A percentile compares a stretch with the other conserved stretches of the same genome.
phyloP scores from a whole-genome alignment of 2,113 vertebrate genomes.

The Antidorcas marsupialis region DNA sequence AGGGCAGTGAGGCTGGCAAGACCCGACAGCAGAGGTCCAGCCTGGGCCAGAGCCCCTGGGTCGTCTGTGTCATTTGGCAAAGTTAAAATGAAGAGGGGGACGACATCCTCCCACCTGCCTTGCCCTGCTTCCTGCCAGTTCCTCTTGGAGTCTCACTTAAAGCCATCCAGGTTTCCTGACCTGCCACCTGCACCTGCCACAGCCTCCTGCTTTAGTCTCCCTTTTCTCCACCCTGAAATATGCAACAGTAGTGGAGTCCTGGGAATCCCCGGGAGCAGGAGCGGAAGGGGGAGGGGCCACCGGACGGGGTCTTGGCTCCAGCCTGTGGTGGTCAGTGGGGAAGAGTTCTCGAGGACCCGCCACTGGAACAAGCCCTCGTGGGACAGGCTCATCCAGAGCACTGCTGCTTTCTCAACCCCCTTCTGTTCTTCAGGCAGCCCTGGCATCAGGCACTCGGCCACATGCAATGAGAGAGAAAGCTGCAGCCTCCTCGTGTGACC shows the following conservation, averaged over 20 bases:
- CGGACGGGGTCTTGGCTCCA: fast-evolving
- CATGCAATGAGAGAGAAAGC: neutral
- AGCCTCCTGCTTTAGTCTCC: neutral
- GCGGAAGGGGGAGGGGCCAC: neutral
- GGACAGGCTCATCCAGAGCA: neutral
- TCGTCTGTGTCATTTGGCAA: neutral
- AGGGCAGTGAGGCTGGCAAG: fast-evolving
- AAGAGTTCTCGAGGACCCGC: neutral
- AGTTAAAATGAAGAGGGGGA: neutral
- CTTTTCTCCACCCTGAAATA: neutral
- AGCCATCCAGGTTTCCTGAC: neutral
- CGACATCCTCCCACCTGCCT: too few relatives aligned
- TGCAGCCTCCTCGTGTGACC: fast-evolving
- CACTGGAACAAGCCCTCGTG: neutral
- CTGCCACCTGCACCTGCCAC: neutral
- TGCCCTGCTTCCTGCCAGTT: neutral
- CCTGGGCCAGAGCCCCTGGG: neutral
- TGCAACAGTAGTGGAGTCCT: neutral
- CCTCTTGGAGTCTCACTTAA: neutral
- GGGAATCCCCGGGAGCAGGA: neutral
- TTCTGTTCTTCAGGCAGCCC: neutral
- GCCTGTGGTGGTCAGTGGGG: fast-evolving
- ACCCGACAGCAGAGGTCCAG: neutral
- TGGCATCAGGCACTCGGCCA: fast-evolving
- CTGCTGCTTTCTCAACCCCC: neutral